These are phyloP conservation scores for Drosophila koepferae DNA, from an alignment of 2,888 invertebrate genomes.

Conservation along the genomic window DNA sequence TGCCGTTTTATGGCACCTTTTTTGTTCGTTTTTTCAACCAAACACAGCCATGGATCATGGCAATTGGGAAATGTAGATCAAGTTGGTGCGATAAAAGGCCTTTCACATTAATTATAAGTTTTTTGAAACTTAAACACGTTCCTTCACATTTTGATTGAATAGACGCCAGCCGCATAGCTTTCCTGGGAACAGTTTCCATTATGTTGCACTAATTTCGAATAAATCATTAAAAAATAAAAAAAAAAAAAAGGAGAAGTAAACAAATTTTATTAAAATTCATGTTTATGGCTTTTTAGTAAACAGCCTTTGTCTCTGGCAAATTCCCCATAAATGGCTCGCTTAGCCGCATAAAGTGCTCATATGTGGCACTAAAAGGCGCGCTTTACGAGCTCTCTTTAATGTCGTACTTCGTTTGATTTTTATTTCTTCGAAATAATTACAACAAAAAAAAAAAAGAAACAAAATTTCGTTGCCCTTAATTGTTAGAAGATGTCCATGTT, in stretches of 20 bases:
- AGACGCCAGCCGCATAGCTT: conserved; percentile 10
- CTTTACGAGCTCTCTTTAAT: conserved; percentile 50
- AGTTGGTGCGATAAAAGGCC: conserved; percentile 70
- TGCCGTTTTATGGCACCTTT: conserved; percentile 66
- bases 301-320: conserved; percentile 24
- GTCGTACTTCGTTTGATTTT: conserved; percentile 57
- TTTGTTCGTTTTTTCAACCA: neutral
- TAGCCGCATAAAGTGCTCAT: conserved; percentile 12
- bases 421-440: conserved; percentile 62
- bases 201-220: conserved; percentile 63
- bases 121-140: conserved; percentile 56
- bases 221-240: conserved; percentile 69
- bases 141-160: conserved; percentile 75
- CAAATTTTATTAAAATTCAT: conserved; percentile 58
- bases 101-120: conserved; percentile 79
- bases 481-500: neutral
- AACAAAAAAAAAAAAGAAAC: neutral
- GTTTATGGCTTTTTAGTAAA: conserved; percentile 22
- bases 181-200: conserved; percentile 77
- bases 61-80: conserved; percentile 75
- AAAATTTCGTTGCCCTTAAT: conserved; percentile 34
- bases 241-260: neutral
- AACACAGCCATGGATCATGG: conserved; percentile 35
- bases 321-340: conserved; percentile 55
- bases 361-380: conserved; percentile 30